Evolutionary conservation across 2,113 vertebrate genomes (phyloP).

Genomic region (Genyomyrus donnyi): DNA sequence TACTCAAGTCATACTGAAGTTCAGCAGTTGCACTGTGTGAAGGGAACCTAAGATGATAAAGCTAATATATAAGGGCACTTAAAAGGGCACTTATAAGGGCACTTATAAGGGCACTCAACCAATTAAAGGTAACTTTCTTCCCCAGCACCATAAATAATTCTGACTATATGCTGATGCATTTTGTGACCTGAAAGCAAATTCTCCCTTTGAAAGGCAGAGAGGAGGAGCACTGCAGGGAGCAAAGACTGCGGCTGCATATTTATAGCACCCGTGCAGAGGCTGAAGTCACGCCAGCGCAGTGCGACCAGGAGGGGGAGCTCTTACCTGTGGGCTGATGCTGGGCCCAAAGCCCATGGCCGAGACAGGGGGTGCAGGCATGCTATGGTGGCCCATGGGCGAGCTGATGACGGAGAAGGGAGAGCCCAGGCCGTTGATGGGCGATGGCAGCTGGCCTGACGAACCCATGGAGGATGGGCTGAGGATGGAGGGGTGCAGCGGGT

Average conservation of each 20-base stretch:
- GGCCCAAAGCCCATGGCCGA: constrained; percentile 66
- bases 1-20: background rate
- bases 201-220: background rate
- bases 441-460: constrained; percentile 69
- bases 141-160: background rate
- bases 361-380: constrained; percentile 64
- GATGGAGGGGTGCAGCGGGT: constrained; percentile 45
- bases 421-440: constrained; percentile 74
- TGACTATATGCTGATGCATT: background rate
- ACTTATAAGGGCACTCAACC: background rate
- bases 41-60: background rate
- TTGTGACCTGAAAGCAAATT: constrained; percentile 1
- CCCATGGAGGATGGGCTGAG: constrained; percentile 57
- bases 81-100: background rate
- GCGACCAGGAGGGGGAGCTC: background rate
- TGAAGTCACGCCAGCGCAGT: background rate
- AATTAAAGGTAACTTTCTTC: background rate
- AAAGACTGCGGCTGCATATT: background rate
- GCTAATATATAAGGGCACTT: background rate
- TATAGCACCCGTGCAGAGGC: background rate
- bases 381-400: constrained; percentile 69
- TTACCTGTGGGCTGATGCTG: constrained; percentile 71
- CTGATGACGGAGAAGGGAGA: constrained; percentile 76
- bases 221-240: background rate
- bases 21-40: background rate